Conservation (phyloP, 2,113 vertebrate species). For the Podarcis raffonei region DNA sequence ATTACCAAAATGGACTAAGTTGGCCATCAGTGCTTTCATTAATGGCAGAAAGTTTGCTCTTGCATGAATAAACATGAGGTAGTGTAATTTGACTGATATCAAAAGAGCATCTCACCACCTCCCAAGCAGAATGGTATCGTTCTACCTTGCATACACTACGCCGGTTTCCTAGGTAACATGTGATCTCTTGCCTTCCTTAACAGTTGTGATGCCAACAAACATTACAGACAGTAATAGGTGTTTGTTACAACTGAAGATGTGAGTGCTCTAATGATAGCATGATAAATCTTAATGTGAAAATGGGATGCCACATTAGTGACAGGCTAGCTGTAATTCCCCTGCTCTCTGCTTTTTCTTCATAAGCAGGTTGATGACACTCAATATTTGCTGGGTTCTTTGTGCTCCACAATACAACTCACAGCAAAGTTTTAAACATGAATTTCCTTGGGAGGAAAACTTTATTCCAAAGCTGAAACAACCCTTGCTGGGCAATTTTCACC, state of each 20-base stretch:
- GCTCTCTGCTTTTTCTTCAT: conserved; percentile 33
- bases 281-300: conserved; percentile 75
- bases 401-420: conserved; percentile 27
- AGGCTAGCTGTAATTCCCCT: conserved; percentile 52
- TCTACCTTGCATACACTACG: conserved; percentile 67
- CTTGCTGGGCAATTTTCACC: background rate
- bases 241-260: conserved; percentile 71
- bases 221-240: conserved; percentile 55
- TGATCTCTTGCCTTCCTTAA: conserved; percentile 76
- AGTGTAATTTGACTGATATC: conserved; percentile 70
- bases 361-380: conserved; percentile 18
- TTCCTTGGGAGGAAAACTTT: background rate
- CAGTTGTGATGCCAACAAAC: conserved; percentile 78
- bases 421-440: background rate
- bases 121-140: conserved; percentile 49
- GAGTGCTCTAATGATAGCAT: conserved; percentile 70
- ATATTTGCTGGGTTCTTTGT: conserved; percentile 23
- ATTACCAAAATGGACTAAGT: conserved; percentile 38
- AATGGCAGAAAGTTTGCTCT: conserved; percentile 45
- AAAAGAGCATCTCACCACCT: conserved; percentile 64
- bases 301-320: conserved; percentile 74
- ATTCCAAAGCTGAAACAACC: too few species aligned
- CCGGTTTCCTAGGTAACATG: conserved; percentile 77
- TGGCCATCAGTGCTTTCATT: conserved; percentile 11
- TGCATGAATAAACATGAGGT: conserved; percentile 49